A percentile compares a stretch with the other conserved stretches of the same genome.
Conservation (phyloP, 37 sponge, comb jelly and placozoan species). For the Ephydatia muelleri region DNA sequence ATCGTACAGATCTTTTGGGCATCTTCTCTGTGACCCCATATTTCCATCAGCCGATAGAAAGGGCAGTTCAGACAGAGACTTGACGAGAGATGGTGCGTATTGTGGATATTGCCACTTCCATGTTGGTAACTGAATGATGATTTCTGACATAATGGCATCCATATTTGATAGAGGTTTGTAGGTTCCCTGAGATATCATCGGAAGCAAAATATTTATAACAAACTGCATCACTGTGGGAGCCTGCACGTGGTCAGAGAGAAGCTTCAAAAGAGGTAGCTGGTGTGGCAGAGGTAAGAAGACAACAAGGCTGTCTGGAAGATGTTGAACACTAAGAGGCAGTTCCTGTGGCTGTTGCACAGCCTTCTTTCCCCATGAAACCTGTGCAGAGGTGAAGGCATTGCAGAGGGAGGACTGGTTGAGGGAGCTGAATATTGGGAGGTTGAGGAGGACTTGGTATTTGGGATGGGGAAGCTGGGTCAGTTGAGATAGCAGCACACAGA, state of each 20-base stretch:
- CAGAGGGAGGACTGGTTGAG: background rate
- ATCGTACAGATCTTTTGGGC: conserved; percentile 32
- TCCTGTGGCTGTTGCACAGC: conserved; percentile 16
- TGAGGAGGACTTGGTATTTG: background rate
- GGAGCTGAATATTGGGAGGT: conserved; percentile 7
- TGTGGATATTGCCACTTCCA: background rate
- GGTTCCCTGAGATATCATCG: conserved; percentile 6
- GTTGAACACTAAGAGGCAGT: background rate
- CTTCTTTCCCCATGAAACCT: background rate
- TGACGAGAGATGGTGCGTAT: background rate
- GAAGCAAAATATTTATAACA: conserved; percentile 2
- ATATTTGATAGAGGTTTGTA: background rate
- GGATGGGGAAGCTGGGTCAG: too few species aligned
- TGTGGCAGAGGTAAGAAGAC: background rate
- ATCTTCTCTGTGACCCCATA: background rate
- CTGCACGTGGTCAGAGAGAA: background rate
- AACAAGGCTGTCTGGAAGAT: background rate
- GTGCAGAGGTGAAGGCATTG: background rate
- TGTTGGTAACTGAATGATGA: background rate
- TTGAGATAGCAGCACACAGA: background rate
- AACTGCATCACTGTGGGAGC: conserved; percentile 8
- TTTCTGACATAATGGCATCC: conserved; percentile 22
- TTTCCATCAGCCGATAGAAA: background rate
- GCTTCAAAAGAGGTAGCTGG: conserved; percentile 5
- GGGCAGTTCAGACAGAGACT: background rate